Conservation (phyloP, 2,113 vertebrate genomes). For the Hippoglossus stenolepis region DNA sequence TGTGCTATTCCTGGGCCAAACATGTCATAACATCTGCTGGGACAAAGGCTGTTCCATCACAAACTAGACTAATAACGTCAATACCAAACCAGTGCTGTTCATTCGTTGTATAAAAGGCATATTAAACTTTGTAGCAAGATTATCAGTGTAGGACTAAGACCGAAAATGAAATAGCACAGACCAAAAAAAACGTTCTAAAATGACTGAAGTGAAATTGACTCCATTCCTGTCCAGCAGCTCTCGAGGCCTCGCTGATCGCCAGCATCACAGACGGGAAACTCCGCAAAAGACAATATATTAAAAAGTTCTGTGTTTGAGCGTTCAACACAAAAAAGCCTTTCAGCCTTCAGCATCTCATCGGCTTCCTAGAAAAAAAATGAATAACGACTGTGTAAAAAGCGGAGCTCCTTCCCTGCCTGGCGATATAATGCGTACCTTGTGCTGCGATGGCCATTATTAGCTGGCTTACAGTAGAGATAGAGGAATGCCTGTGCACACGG, state of each 20-base stretch:
- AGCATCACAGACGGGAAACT: not conserved
- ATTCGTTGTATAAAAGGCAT: not conserved
- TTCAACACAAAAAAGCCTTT: conserved; percentile 8
- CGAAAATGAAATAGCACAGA: conserved; percentile 1
- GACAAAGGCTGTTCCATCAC: not conserved
- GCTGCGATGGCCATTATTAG: conserved; percentile 45
- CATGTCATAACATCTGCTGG: not conserved
- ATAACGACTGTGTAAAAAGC: conserved; percentile 2
- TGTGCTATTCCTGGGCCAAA: not conserved
- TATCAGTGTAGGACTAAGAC: not conserved
- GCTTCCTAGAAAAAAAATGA: conserved; percentile 16
- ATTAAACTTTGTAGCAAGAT: not conserved
- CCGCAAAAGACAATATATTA: not conserved
- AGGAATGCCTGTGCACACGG: conserved; percentile 47
- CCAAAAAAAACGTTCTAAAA: no score
- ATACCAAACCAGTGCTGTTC: not conserved
- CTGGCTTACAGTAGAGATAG: conserved; percentile 55
- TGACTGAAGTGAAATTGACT: not conserved
- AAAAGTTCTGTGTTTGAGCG: not conserved
- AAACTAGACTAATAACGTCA: not conserved
- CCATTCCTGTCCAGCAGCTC: not conserved
- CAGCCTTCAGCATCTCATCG: conserved; percentile 5
- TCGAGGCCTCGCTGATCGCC: not conserved
- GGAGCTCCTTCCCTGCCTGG: conserved; percentile 6
- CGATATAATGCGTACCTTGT: conserved; percentile 57